phyloP scores from a whole-genome alignment of 2,113 vertebrate genomes.

The Cryptoleucopteryx plumbea region DNA sequence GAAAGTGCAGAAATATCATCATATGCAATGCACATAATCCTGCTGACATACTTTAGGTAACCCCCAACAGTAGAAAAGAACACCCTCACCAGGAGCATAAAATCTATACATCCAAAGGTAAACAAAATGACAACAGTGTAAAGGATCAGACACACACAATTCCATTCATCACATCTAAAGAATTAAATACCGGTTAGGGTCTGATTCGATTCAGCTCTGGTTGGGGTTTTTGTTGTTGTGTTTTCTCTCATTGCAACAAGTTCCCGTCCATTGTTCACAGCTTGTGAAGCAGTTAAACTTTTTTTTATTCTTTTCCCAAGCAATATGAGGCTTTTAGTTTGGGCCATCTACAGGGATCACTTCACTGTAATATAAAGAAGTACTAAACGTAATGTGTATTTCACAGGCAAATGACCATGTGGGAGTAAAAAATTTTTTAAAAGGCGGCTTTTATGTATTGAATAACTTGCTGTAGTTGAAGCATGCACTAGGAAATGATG shows the following conservation, averaged over 20 bases:
- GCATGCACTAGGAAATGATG: background rate
- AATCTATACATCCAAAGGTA: background rate
- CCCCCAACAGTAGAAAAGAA: background rate
- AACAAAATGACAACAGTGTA: background rate
- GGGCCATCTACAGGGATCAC: background rate
- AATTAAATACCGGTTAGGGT: background rate
- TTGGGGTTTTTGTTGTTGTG: background rate
- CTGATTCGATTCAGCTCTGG: background rate
- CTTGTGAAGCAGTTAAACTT: background rate
- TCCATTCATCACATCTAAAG: background rate
- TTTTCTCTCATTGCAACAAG: background rate
- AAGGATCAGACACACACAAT: background rate
- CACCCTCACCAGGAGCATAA: background rate
- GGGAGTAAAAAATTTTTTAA: background rate
- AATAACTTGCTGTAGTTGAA: slow-evolving; percentile 8
- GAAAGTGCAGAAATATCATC: background rate
- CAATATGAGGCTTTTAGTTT: background rate
- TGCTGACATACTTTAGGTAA: background rate
- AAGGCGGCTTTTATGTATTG: background rate
- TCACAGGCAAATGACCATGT: background rate
- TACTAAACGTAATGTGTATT: background rate
- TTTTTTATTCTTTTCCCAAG: background rate
- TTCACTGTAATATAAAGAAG: background rate
- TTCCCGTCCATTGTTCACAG: background rate
- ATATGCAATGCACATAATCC: background rate